Conservation (phyloP, 2,113 vertebrate species). For the Atlantisia rogersi region DNA sequence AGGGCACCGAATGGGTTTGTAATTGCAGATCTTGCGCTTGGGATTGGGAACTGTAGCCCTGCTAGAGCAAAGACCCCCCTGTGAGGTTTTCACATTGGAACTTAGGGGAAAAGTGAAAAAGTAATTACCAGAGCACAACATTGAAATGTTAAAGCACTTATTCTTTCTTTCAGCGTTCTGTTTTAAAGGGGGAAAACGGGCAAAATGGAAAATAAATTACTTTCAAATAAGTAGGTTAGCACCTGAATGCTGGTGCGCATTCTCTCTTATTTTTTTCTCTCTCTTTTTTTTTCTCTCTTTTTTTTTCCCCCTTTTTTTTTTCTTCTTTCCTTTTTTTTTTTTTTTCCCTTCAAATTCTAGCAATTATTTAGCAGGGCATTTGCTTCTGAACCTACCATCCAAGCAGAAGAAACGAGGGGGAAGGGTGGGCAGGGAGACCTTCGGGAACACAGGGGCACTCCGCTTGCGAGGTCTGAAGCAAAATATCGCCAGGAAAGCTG, state of each 20-base stretch:
- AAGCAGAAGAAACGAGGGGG: neutral
- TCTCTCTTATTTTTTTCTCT: neutral
- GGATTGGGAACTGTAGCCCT: conserved; percentile 48
- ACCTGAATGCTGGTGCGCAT: conserved; percentile 37
- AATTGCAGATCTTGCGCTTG: conserved; percentile 40
- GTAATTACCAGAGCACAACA: conserved; percentile 62
- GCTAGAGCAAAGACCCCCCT: conserved; percentile 55
- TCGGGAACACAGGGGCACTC: neutral
- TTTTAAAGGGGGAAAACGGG: conserved; percentile 37
- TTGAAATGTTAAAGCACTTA: conserved; percentile 66
- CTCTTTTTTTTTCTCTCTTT: neutral
- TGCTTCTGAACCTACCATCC: neutral
- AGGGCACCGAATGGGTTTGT: conserved; percentile 57
- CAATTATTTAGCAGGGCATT: conserved; percentile 8
- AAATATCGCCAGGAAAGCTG: neutral
- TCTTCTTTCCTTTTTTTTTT: neutral
- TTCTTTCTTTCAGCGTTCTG: conserved; percentile 49
- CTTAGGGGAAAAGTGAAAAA: conserved; percentile 62
- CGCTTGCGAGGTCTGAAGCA: neutral
- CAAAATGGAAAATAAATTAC: conserved; percentile 63
- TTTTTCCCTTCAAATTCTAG: neutral
- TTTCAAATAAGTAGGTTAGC: conserved; percentile 57
- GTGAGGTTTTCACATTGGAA: conserved; percentile 57
- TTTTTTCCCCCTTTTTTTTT: neutral
- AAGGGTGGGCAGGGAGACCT: neutral